These are phyloP conservation scores for Caenorhabditis virilis DNA, from an alignment of 2,888 invertebrate genomes.

Conservation along the genomic window DNA sequence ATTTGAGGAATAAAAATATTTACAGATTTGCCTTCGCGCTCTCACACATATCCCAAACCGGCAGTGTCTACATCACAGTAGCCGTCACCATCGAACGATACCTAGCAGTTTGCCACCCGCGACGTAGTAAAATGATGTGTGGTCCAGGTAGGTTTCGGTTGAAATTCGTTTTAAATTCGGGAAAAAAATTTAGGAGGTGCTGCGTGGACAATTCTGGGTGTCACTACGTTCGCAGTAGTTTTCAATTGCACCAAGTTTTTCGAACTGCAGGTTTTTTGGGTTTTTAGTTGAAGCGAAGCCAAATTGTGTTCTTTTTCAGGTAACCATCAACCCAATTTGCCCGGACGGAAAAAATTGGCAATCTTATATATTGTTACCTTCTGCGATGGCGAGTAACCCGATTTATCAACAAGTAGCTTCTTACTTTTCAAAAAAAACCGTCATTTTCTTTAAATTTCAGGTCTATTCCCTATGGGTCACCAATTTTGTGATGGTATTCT, in stretches of 20 bases:
- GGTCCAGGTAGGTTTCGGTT: conserved; percentile 33
- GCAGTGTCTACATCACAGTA: conserved; percentile 62
- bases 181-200: conserved; percentile 41
- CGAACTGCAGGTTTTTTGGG: conserved; percentile 53
- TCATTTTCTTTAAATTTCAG: conserved; percentile 21
- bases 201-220: conserved; percentile 59
- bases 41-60: conserved; percentile 66
- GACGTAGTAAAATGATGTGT: conserved; percentile 50
- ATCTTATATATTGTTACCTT: conserved; percentile 54
- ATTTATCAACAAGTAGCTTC: conserved; percentile 50
- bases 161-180: background rate
- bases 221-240: conserved; percentile 61
- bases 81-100: conserved; percentile 65
- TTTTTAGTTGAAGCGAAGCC: background rate
- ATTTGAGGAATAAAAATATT: no score
- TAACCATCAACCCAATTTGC: conserved; percentile 54
- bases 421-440: background rate
- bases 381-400: conserved; percentile 48
- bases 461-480: conserved; percentile 94
- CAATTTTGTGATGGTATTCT: conserved; percentile 87
- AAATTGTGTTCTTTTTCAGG: conserved; percentile 39
- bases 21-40: conserved; percentile 61
- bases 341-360: conserved; percentile 59
- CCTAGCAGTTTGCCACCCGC: conserved; percentile 61
- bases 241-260: conserved; percentile 67